Conservation (phyloP, 2,113 vertebrate species). For the Burhinus bistriatus region DNA sequence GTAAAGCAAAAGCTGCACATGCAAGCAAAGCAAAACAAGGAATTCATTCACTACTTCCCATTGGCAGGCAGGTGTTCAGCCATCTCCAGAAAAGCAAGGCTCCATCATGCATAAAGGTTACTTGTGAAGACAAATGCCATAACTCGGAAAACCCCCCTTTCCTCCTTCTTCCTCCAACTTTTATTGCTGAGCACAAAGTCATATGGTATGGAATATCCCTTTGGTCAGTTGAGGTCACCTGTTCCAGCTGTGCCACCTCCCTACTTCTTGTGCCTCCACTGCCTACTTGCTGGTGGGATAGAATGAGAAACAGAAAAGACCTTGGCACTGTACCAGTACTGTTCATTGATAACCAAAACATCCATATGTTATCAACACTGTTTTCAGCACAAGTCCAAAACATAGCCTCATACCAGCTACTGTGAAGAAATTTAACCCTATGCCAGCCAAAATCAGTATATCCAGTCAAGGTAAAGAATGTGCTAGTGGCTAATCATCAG, state of each 20-base stretch:
- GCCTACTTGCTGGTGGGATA: rapidly evolving
- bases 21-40: not conserved
- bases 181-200: not conserved
- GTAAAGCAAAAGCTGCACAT: not conserved
- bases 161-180: not conserved
- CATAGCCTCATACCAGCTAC: not conserved
- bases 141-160: not conserved
- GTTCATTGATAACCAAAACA: not conserved
- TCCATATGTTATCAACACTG: not conserved
- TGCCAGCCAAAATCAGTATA: not conserved
- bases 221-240: not conserved
- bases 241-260: not conserved
- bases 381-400: not conserved
- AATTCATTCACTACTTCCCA: too few relatives aligned
- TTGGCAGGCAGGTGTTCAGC: too few relatives aligned
- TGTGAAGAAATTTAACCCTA: not conserved
- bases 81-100: too few relatives aligned
- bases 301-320: not conserved
- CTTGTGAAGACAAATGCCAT: not conserved
- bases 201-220: not conserved
- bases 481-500: not conserved
- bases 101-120: rapidly evolving
- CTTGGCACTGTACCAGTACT: not conserved
- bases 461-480: not conserved
- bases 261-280: not conserved